These are phyloP conservation scores for Gallinago media DNA, from an alignment of 2,113 vertebrate species.

Conservation along the genomic window DNA sequence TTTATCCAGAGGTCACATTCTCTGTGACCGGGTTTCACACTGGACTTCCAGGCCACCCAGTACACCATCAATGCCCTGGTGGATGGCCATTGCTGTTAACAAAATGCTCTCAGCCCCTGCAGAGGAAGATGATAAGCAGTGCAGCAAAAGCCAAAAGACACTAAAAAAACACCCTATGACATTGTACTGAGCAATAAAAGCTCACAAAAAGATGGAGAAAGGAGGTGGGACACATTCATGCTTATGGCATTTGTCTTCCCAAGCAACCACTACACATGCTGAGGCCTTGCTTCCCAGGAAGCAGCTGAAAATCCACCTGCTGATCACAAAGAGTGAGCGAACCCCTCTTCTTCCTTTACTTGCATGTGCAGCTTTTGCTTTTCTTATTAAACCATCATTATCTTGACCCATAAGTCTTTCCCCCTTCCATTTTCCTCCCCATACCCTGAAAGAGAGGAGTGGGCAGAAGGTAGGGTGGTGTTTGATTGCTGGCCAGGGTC, in stretches of 20 bases:
- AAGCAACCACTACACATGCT: fast-evolving
- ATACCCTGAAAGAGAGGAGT: not conserved
- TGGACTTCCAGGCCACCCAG: not conserved
- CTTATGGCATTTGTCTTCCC: not conserved
- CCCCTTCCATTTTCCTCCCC: not conserved
- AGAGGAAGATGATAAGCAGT: not conserved
- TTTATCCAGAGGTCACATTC: not conserved
- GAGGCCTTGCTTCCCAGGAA: not conserved
- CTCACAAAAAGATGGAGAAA: not conserved
- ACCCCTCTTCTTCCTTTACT: not conserved
- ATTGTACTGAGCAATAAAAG: not conserved
- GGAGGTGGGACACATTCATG: no score
- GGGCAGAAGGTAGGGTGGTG: not conserved
- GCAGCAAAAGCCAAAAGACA: not conserved
- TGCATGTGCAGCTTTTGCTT: not conserved
- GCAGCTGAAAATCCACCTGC: not conserved
- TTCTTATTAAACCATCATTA: not conserved
- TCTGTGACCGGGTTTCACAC: not conserved
- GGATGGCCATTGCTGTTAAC: no score
- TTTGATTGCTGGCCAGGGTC: not conserved
- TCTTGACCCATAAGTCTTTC: not conserved
- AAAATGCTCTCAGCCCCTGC: not conserved
- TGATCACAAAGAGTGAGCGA: not conserved
- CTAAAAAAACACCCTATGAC: not conserved
- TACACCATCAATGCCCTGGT: not conserved